Base-by-base conservation (phyloP, 2,113 vertebrate species). In the Nannobrachium achirus region DNA sequence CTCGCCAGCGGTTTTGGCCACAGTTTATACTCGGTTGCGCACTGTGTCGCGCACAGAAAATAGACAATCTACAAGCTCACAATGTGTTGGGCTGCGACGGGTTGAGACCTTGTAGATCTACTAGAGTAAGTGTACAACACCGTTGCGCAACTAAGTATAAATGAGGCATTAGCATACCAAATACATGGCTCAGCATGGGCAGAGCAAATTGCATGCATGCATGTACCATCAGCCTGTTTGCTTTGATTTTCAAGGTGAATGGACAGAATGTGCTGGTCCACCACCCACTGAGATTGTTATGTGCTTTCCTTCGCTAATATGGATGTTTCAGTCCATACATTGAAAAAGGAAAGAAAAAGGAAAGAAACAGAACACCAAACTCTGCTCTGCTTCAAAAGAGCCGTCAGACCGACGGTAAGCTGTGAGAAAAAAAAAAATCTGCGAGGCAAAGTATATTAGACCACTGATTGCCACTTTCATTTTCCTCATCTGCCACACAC, bases 181-280 rank as follows among this genome's bases (percentile, higher is more conserved):
- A 62, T 73, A 53, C 71, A 25, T 7, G 72, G 51, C 64, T 77
- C 66, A 66, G 81, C 0, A 8, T 71, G 76, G 72, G 61, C 46
- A 63, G 65, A 52, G 67, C 45, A 70, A 75, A 81, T 68, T 68
- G 62, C 62, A 51, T 9, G 49, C 38, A 41, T 59, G 52, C 49
- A 52, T 57, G 56, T 63, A 1, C 1, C 4, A 4, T 55, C 59
- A 55, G 58, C 14, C 53, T 61, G 50, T 38, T 63, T 58, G 62
- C 66, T 72, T 11, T 48, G 64, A 77, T 50, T 58, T 75, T 83
- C 63, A 74, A 82, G 65, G 46, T 81, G 73, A 78, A 52, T 18
- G 62, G 73, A 74, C 51, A 4, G 64, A 9, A 60, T 53, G 56
- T 75, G 76, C 63, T 52, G 1, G 20, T 15, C 45, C 40, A 58